Base-by-base conservation (phyloP, 1,140 invertebrate genomes). In the Rhagoletis zephyria region DNA sequence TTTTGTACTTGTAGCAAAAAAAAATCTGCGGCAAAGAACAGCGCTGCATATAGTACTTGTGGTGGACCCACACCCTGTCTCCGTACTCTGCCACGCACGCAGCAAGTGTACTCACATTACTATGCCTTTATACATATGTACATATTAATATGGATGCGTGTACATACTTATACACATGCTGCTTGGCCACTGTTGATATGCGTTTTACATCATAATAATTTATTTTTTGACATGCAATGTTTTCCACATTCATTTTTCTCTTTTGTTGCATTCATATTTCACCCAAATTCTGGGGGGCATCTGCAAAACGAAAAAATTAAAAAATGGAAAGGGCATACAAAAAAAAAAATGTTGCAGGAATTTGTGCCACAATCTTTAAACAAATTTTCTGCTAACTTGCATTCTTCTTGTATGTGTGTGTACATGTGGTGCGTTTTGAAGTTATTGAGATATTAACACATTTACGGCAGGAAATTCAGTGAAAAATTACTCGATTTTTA, bases 191-290 rank as follows among this genome's bases (percentile, higher is more conserved):
- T n/a, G 61, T n/a, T 63, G 40, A 45, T 70, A 12, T 81, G 48
- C 56, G 16, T 81, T 30, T 4, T 74, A 42, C 67, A 45, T 74
- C 48, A 81, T 81, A 56, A 59, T 81, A 81, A 81, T 81, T 81
- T 81, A 81, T 81, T 81, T 81, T 81, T 81, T 81, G 74, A 81
- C 48, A 81, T 81, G 48, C 74, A 7, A 51, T 81, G 74, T 51
- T 56, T 81, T 56, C 12, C 74, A 74, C 48, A 81, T 56, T 81
- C 45, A 81, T 81, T 81, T 81, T 56, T 51, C 74, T 81, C n/a
- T 81, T 81, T 51, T 30, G 16, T 30, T 81, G n/a, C 48, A 81
- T 81, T 56, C 74, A 81, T 81, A 81, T 81, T 81, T 59, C 74
- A 81, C 48, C 1, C 30, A n/a, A 81, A 45, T 51, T 10, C 19